phyloP scores from a whole-genome alignment of 2,113 vertebrate species.

The Piprites chloris region DNA sequence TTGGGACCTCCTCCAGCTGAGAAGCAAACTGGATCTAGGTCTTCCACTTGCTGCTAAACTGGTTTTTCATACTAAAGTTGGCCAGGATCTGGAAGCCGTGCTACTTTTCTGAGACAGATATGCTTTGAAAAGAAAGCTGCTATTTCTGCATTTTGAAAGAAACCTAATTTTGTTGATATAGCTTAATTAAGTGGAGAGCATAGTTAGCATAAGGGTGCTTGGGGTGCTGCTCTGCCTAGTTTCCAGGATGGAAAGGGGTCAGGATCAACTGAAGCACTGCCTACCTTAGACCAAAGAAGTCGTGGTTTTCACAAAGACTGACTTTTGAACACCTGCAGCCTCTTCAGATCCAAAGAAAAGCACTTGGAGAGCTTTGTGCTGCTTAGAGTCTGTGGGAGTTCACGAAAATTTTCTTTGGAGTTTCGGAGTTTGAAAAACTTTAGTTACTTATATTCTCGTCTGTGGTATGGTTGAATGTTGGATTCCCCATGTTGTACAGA shows the following conservation, averaged over 20 bases:
- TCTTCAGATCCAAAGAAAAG: neutral
- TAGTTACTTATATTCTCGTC: neutral
- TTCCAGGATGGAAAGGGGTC: neutral
- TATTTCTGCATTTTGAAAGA: neutral
- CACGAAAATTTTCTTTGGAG: neutral
- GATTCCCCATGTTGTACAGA: neutral
- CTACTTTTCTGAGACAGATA: neutral
- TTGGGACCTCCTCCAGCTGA: neutral
- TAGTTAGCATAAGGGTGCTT: neutral
- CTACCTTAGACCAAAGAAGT: neutral
- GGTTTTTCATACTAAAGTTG: neutral
- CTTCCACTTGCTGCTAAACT: neutral
- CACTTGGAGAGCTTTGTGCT: neutral
- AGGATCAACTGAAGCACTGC: rapidly evolving
- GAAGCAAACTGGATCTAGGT: neutral
- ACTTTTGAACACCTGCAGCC: neutral
- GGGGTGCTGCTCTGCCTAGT: neutral
- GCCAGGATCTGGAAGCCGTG: neutral
- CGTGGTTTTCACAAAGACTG: neutral
- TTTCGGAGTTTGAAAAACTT: neutral
- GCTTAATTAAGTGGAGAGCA: neutral
- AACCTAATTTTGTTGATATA: neutral
- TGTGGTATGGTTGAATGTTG: neutral
- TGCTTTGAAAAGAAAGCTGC: neutral
- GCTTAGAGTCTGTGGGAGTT: neutral